A percentile compares a stretch with the other conserved stretches of the same genome.
These are phyloP conservation scores for Chelonia mydas DNA, from an alignment of 2,797 vertebrate genomes.

Conservation along the genomic window DNA sequence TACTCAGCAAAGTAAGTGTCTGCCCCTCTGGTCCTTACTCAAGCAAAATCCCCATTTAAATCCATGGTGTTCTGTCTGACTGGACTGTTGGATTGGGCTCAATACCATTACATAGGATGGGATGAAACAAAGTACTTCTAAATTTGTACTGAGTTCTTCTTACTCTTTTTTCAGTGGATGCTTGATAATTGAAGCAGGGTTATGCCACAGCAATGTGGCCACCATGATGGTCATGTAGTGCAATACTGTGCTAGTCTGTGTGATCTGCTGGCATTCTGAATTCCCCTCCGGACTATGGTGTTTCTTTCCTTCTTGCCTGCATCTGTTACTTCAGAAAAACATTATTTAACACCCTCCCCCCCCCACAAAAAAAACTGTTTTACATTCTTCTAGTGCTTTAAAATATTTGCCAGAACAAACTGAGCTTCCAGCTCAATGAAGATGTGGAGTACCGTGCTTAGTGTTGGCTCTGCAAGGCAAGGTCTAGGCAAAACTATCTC, in stretches of 20 bases:
- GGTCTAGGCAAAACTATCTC: not conserved
- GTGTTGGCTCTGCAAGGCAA: rapidly evolving
- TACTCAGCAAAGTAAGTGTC: conserved; percentile 10
- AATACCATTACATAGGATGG: not conserved
- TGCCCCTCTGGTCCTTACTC: not conserved
- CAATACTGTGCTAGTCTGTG: not conserved
- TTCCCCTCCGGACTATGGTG: no score
- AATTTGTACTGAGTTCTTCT: not conserved
- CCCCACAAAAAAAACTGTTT: not conserved
- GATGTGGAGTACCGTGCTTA: not conserved
- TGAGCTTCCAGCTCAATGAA: rapidly evolving
- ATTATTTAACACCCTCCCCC: no score
- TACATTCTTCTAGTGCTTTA: not conserved
- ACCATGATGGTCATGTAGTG: not conserved
- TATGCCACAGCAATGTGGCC: not conserved
- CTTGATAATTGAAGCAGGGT: not conserved
- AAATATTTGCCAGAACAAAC: not conserved
- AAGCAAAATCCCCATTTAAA: not conserved
- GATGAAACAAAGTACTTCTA: not conserved
- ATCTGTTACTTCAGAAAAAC: not conserved
- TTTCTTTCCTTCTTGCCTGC: not conserved
- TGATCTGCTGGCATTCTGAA: not conserved
- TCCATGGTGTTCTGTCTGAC: not conserved
- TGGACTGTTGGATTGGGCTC: not conserved
- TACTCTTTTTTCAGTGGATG: not conserved